Conservation (phyloP, 2,888 invertebrate species). For the Agrilus cyanescens region DNA sequence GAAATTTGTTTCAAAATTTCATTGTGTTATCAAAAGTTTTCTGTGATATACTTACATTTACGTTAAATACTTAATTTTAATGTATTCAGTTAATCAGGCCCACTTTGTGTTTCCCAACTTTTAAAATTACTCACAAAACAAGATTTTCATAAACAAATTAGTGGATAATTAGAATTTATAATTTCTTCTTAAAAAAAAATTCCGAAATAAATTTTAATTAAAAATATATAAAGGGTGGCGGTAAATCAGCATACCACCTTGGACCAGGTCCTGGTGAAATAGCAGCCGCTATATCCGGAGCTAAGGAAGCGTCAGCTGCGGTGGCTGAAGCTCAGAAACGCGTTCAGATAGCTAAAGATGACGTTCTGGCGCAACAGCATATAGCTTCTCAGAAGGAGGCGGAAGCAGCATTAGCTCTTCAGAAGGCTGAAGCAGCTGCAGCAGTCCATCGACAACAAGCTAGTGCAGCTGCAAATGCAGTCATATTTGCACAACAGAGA, state of each 20-base stretch:
- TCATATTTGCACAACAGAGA: conserved; percentile 56
- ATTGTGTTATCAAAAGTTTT: too few species aligned
- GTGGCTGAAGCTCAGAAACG: conserved; percentile 61
- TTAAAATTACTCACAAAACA: too few species aligned
- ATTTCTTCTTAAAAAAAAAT: not conserved
- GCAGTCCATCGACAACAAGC: conserved; percentile 56
- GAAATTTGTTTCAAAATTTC: conserved; percentile 3
- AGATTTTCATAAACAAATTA: too few species aligned
- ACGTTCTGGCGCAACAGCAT: conserved; percentile 58
- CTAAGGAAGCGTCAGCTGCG: conserved; percentile 59
- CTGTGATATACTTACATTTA: too few species aligned
- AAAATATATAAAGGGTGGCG: not conserved
- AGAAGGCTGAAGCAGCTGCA: conserved; percentile 50
- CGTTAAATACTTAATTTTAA: too few species aligned
- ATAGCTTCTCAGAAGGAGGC: conserved; percentile 64
- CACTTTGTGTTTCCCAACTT: too few species aligned
- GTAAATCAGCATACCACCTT: conserved; percentile 1
- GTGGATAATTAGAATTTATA: too few species aligned
- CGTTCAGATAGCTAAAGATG: conserved; percentile 61
- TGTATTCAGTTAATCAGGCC: too few species aligned
- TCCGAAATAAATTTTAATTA: not conserved
- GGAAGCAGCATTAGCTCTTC: conserved; percentile 44
- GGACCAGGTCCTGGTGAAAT: conserved; percentile 50
- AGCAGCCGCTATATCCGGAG: conserved; percentile 58
- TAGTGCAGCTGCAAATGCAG: conserved; percentile 51